phyloP scores from a whole-genome alignment of 1,140 invertebrate species.

The Bombus superbus region DNA sequence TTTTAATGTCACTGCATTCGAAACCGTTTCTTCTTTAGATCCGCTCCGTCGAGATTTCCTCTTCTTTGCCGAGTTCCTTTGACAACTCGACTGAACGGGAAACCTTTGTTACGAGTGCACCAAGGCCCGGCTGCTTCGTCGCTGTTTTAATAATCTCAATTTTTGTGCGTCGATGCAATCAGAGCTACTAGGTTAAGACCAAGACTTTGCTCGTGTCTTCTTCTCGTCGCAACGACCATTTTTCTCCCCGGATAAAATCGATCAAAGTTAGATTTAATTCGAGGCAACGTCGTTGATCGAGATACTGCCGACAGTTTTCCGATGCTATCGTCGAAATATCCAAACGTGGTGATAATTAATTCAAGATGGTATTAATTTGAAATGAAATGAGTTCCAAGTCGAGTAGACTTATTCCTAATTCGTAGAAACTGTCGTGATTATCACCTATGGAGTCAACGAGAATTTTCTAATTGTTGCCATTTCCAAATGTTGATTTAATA shows the following conservation, averaged over 20 bases:
- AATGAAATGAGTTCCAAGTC: too few species aligned
- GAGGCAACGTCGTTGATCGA: too few species aligned
- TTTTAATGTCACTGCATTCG: not conserved
- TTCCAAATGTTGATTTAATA: not conserved
- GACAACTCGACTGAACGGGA: not conserved
- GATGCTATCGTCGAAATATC: too few species aligned
- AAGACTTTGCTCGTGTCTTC: not conserved
- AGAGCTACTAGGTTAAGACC: not conserved
- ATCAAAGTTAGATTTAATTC: too few species aligned
- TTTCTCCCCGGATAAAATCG: too few species aligned
- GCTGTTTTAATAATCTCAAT: conserved; percentile 3
- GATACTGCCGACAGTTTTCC: too few species aligned
- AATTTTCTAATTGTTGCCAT: not conserved
- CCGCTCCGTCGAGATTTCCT: not conserved
- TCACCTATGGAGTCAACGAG: not conserved
- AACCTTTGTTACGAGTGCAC: not conserved
- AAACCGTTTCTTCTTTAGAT: not conserved
- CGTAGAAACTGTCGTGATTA: not conserved
- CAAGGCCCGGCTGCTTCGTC: not conserved
- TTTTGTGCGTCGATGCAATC: not conserved
- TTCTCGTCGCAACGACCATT: too few species aligned
- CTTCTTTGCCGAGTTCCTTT: conserved; percentile 1
- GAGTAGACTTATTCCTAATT: too few species aligned
- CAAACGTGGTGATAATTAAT: too few species aligned
- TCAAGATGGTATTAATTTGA: too few species aligned